phyloP scores from a whole-genome alignment of 2,797 vertebrate genomes.

The Enteromius treurensis region DNA sequence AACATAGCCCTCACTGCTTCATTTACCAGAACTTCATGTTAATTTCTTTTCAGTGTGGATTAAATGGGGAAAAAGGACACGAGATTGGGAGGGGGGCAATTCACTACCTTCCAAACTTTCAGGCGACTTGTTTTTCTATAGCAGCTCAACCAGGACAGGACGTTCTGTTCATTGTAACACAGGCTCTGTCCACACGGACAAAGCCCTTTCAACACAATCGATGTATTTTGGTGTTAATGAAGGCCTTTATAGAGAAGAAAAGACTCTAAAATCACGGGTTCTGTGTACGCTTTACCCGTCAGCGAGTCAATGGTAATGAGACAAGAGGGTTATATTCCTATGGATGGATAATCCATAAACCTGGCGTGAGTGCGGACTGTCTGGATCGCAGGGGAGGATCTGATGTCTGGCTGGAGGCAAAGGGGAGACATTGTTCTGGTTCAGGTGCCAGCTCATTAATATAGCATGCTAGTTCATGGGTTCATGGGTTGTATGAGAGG shows the following conservation, averaged over 20 bases:
- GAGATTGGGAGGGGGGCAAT: background rate
- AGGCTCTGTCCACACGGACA: constrained; percentile 20
- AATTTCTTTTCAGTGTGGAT: constrained; percentile 18
- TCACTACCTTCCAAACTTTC: constrained; percentile 27
- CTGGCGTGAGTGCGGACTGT: constrained; percentile 37
- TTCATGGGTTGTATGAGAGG: constrained; percentile 30
- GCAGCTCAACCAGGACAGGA: constrained; percentile 22
- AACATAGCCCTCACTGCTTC: background rate
- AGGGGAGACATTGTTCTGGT: constrained; percentile 52
- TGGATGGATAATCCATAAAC: constrained; percentile 45
- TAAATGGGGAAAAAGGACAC: background rate
- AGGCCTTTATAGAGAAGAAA: constrained; percentile 48
- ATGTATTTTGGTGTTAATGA: constrained; percentile 49
- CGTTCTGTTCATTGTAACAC: constrained; percentile 30
- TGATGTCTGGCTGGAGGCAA: constrained; percentile 42
- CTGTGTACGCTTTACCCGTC: constrained; percentile 11
- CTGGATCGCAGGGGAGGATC: constrained; percentile 37
- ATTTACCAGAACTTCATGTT: constrained; percentile 1
- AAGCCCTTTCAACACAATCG: constrained; percentile 30
- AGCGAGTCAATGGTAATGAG: constrained; percentile 28
- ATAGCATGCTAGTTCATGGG: constrained; percentile 24
- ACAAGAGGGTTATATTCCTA: constrained; percentile 35
- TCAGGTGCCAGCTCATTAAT: constrained; percentile 49
- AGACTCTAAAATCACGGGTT: constrained; percentile 16
- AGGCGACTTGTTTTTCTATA: constrained; percentile 3